phyloP scores from a whole-genome alignment of 35 echinoderm and acorn worm genomes.

The Holothuria glaberrima region DNA sequence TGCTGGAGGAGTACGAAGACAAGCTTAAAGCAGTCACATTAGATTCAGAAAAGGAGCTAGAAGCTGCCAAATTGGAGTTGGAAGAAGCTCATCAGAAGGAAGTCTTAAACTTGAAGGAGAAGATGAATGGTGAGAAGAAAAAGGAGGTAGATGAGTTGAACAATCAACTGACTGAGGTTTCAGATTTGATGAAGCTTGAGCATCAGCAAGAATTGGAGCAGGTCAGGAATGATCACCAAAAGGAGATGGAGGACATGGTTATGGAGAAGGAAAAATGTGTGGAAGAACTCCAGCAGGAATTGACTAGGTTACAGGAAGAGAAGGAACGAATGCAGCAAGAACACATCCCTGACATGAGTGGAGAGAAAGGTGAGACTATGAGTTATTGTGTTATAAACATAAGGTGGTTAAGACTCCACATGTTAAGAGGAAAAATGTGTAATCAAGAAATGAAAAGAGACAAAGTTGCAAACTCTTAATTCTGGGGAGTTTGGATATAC shows the following conservation, averaged over 20 bases:
- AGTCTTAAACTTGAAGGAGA: neutral
- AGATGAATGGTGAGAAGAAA: constrained; percentile 24
- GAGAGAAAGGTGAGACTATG: constrained; percentile 54
- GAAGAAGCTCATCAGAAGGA: constrained; percentile 61
- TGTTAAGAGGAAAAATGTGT: too few relatives aligned
- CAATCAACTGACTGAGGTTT: constrained; percentile 7
- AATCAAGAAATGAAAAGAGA: too few relatives aligned
- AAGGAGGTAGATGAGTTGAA: constrained; percentile 40
- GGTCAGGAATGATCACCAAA: constrained; percentile 60
- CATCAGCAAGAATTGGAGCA: constrained; percentile 44
- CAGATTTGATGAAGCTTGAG: constrained; percentile 51
- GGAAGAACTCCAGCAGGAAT: constrained; percentile 28
- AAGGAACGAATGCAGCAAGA: constrained; percentile 43
- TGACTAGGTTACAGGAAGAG: constrained; percentile 35
- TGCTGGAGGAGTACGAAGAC: constrained; percentile 64
- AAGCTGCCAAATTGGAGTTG: constrained; percentile 26
- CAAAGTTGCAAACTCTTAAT: neutral
- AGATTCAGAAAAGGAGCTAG: constrained; percentile 45
- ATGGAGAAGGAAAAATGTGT: constrained; percentile 26
- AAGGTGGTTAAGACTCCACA: too few relatives aligned
- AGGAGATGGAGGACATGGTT: constrained; percentile 61
- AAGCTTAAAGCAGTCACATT: constrained; percentile 41
- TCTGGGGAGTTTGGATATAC: too few relatives aligned
- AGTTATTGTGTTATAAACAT: too few relatives aligned
- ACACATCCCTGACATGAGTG: neutral